These are phyloP conservation scores for Colossoma macropomum DNA, from an alignment of 2,113 vertebrate species.

Conservation along the genomic window DNA sequence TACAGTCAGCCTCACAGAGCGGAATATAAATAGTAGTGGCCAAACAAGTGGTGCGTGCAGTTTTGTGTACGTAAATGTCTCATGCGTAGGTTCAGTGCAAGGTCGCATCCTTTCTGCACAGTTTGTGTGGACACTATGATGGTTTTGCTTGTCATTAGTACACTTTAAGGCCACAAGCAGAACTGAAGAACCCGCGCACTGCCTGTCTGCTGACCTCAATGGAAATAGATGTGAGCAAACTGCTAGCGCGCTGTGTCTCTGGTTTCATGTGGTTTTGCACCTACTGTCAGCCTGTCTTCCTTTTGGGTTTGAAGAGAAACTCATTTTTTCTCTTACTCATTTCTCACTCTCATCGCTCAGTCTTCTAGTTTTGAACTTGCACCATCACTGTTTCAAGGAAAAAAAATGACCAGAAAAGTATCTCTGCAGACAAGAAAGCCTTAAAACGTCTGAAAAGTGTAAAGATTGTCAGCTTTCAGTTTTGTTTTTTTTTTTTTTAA, in stretches of 20 bases:
- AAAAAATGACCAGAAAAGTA: neutral
- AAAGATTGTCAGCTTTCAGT: neutral
- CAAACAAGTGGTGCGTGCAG: neutral
- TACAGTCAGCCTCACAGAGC: neutral
- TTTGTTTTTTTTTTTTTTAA: too few relatives aligned
- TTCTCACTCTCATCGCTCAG: neutral
- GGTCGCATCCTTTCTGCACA: neutral
- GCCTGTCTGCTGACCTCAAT: conserved; percentile 20
- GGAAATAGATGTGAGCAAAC: conserved; percentile 3
- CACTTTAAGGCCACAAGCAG: neutral
- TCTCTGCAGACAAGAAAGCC: neutral
- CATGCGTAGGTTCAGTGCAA: neutral
- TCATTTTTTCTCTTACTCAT: neutral
- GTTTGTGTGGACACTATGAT: neutral
- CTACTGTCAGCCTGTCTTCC: neutral
- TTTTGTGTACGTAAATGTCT: neutral
- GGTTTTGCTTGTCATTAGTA: neutral
- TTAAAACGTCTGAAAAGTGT: too few relatives aligned
- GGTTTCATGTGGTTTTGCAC: conserved; percentile 28
- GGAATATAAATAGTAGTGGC: neutral
- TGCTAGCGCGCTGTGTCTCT: neutral
- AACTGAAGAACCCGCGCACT: neutral
- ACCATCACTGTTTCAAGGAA: neutral
- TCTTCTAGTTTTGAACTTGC: neutral
- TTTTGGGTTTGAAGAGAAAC: neutral